A percentile compares a stretch with the other conserved stretches of the same genome.
Conservation (phyloP, 2,888 invertebrate species). For the Tipula confusa region DNA sequence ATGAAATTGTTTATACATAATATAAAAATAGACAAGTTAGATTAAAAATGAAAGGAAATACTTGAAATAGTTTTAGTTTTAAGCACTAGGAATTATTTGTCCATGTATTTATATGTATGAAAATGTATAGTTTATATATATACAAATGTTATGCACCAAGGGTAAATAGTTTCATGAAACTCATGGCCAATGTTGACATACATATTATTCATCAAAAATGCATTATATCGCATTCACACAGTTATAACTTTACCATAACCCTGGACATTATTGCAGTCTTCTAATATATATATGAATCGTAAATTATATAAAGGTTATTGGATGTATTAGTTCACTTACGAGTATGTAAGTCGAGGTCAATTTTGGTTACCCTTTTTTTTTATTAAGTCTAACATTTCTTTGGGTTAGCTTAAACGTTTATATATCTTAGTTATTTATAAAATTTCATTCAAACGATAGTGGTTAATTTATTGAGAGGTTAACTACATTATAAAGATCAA, state of each 20-base stretch:
- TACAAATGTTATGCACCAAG: not conserved
- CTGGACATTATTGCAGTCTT: not conserved
- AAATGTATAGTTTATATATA: not conserved
- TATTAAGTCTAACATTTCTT: no score
- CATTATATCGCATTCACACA: not conserved
- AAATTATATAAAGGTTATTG: not conserved
- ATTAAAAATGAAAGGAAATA: constrained; percentile 15
- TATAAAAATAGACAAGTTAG: not conserved
- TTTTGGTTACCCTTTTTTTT: no score
- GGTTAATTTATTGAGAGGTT: no score
- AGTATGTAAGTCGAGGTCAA: not conserved
- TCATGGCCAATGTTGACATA: not conserved
- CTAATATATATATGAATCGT: no score
- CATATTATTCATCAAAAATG: not conserved
- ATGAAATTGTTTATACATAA: not conserved
- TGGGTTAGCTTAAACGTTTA: no score
- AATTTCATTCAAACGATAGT: no score
- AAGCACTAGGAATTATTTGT: not conserved
- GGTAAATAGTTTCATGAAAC: constrained; percentile 8
- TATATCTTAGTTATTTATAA: no score
- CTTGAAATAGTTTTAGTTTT: not conserved
- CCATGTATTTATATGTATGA: no score
- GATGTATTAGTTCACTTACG: not conserved
- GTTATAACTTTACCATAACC: not conserved
- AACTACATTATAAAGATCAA: no score